These are phyloP conservation scores for Chaetodon auriga DNA, from an alignment of 2,113 vertebrate genomes.

Conservation along the genomic window DNA sequence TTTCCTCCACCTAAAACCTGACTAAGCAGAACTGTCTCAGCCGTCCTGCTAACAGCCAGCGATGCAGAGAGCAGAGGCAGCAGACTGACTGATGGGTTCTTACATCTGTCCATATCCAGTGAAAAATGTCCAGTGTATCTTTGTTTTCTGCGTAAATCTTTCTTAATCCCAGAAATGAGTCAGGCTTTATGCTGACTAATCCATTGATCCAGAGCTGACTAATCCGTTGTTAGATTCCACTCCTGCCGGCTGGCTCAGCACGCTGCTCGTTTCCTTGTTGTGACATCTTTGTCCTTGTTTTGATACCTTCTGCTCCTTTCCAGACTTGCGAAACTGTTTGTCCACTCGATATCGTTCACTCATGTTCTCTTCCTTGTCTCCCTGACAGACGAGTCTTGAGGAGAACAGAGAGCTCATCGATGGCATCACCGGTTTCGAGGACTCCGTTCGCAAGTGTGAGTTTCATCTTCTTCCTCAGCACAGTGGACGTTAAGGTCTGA, in stretches of 20 bases:
- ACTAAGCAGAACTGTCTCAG: too few relatives aligned
- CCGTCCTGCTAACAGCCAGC: too few relatives aligned
- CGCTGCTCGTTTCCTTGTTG: neutral
- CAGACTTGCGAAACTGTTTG: neutral
- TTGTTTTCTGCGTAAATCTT: too few relatives aligned
- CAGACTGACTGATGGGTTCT: too few relatives aligned
- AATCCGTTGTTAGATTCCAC: neutral
- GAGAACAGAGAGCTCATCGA: constrained; percentile 92
- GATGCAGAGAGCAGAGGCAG: too few relatives aligned
- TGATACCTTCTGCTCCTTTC: neutral
- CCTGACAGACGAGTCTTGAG: constrained; percentile 88
- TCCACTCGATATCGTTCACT: neutral
- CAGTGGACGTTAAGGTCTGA: rapidly evolving
- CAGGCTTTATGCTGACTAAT: neutral
- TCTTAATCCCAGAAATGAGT: too few relatives aligned
- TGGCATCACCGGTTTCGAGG: constrained; percentile 92
- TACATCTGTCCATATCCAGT: too few relatives aligned
- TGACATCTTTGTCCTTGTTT: neutral
- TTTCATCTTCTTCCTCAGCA: constrained; percentile 25
- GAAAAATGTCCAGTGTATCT: too few relatives aligned
- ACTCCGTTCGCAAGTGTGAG: constrained; percentile 94
- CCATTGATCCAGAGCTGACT: neutral
- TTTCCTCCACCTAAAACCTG: too few relatives aligned
- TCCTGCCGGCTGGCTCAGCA: neutral
- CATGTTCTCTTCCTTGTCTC: neutral